These are phyloP conservation scores for Todiramphus chloris DNA, from an alignment of 2,113 vertebrate genomes.

Conservation along the genomic window DNA sequence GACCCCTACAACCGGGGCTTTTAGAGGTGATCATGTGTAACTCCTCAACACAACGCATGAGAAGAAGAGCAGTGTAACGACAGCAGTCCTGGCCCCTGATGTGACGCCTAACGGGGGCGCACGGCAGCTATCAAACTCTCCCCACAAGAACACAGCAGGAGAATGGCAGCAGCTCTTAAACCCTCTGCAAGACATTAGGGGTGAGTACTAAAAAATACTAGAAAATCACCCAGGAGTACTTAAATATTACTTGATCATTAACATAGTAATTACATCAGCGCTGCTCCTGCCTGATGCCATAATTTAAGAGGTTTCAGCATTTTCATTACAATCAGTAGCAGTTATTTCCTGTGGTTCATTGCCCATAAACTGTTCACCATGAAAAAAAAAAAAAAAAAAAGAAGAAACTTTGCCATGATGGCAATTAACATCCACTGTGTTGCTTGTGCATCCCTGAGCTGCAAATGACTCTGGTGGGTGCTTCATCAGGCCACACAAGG, in stretches of 20 bases:
- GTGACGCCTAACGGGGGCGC: not conserved
- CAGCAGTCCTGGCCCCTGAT: not conserved
- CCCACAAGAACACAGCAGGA: conserved; percentile 48
- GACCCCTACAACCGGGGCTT: not conserved
- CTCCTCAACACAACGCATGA: not conserved
- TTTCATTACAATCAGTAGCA: conserved; percentile 65
- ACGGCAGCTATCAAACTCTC: conserved; percentile 13
- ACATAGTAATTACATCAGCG: conserved; percentile 63
- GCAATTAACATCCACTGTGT: not conserved
- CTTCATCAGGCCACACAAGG: not conserved
- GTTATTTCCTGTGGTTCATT: conserved; percentile 51
- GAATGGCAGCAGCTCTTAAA: conserved; percentile 43
- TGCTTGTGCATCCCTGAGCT: not conserved
- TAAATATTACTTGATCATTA: conserved; percentile 71
- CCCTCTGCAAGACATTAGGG: conserved; percentile 55
- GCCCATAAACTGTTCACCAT: conserved; percentile 46
- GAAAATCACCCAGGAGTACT: conserved; percentile 62
- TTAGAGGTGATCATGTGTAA: not conserved
- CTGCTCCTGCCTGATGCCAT: conserved; percentile 40
- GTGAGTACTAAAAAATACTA: conserved; percentile 61
- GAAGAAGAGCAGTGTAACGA: not conserved
- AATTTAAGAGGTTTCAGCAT: conserved; percentile 54
- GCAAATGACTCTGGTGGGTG: not conserved
- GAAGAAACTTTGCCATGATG: not conserved
- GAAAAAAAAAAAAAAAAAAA: not conserved